phyloP scores from a whole-genome alignment of 2,888 invertebrate genomes.

The Heliconius aoede region DNA sequence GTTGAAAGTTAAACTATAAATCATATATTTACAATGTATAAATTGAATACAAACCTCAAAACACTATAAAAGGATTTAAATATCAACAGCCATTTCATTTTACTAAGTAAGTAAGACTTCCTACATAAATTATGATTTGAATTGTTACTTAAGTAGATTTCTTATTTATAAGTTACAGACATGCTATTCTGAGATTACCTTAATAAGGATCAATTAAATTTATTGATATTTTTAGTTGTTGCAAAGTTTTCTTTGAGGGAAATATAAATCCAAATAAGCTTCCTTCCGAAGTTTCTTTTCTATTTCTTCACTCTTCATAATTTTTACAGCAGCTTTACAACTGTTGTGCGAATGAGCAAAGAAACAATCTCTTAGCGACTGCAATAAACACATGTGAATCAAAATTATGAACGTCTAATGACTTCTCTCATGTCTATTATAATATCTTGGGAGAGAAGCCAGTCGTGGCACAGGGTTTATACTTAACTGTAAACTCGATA shows the following conservation, averaged over 20 bases:
- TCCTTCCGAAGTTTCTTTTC: conserved; percentile 77
- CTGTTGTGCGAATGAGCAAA: conserved; percentile 80
- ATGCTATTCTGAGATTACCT: conserved; percentile 18
- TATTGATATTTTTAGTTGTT: conserved; percentile 54
- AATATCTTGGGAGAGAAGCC: too few relatives aligned
- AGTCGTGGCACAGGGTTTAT: too few relatives aligned
- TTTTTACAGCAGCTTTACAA: conserved; percentile 79
- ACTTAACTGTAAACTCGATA: too few relatives aligned
- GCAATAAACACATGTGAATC: conserved; percentile 47
- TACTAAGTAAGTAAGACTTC: not conserved
- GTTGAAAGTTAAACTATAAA: not conserved
- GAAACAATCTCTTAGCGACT: conserved; percentile 81
- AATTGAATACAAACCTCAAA: too few relatives aligned
- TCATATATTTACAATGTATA: not conserved
- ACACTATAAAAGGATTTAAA: too few relatives aligned
- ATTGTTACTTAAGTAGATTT: not conserved
- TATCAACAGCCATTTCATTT: not conserved
- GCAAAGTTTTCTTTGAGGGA: conserved; percentile 74
- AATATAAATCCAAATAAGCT: conserved; percentile 77
- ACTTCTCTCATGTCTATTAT: not conserved
- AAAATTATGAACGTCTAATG: not conserved
- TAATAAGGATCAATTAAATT: conserved; percentile 3
- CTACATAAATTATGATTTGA: not conserved
- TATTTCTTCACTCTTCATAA: conserved; percentile 77
- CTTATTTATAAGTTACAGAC: conserved; percentile 1